Evolutionary conservation across 2,888 invertebrate species (phyloP), one percentile per base, ranked within the genome.

Genomic region (Pyralis farinalis): DNA sequence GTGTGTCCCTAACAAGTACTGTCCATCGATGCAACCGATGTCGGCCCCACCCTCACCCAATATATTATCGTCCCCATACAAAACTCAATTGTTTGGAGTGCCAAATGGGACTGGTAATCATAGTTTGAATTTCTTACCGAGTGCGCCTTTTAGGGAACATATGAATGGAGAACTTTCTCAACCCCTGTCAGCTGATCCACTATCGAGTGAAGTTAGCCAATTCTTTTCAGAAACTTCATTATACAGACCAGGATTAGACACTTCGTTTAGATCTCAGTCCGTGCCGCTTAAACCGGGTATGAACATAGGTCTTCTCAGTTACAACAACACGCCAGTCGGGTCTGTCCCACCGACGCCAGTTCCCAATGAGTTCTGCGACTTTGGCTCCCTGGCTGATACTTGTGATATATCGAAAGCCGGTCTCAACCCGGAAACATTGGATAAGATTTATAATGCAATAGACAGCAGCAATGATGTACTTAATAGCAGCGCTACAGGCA

Each of bases 31-130:
- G 86, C 80, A 90, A 49, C 90, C 91, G 1, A 91, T 92, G 90
- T 94, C 94, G 1, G 94, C 94, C 1, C 94, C 94, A 7, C 92
- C 93, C 0, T 94, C 94, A 53, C 94, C 94, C 0, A 90, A 90
- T 54, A 84, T 90, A 46, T 71, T 89, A 38, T 66, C 67, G 28
- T 74, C 78, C 1, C 86, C 86, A 49, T 88, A 84, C 48, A 91
- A 91, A 58, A 78, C 66, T 38, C 90, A 91, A 46, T 80, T 90
- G 60, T 76, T 91, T 44, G 76, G 62, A 7, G 60, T 82, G 12
- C 68, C 77, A 3, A 87, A 88, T 42, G 86, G 87, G 7, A 78
- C 71, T 40, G 82, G 75, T 47, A 88, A 89, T 55, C 77, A 90
- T 30, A 67, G 80, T 49, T 55, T 85, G 39, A 81, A 79, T 57